These are phyloP conservation scores for Watsonalla binaria DNA, from an alignment of 2,888 invertebrate species.

Conservation along the genomic window DNA sequence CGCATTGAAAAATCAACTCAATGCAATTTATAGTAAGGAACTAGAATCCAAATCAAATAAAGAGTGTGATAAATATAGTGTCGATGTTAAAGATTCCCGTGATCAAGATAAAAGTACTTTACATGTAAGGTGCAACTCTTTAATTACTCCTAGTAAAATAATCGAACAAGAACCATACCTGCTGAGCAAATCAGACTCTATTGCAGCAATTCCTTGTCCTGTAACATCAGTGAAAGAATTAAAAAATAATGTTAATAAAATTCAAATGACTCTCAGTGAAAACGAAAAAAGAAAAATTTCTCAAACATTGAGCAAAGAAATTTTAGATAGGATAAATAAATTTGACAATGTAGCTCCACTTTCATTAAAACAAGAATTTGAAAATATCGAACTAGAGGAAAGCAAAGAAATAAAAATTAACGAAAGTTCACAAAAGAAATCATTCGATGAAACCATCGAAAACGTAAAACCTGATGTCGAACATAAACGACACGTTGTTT, in stretches of 20 bases:
- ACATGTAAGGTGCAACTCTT: constrained; percentile 80
- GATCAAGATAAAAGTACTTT: constrained; percentile 54
- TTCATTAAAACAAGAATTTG: constrained; percentile 73
- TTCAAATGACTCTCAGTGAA: constrained; percentile 79
- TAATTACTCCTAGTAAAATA: constrained; percentile 62
- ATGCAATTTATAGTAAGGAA: constrained; percentile 87
- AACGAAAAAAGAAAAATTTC: constrained; percentile 86
- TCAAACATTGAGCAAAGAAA: constrained; percentile 85
- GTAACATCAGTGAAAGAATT: constrained; percentile 63
- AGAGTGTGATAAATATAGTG: constrained; percentile 75
- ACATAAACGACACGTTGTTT: constrained; percentile 41
- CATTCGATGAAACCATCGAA: constrained; percentile 3
- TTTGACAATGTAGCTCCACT: constrained; percentile 43
- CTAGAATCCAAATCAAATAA: constrained; percentile 58
- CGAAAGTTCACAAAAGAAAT: constrained; percentile 7
- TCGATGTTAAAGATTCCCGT: constrained; percentile 76
- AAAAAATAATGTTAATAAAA: constrained; percentile 70
- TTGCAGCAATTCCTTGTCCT: constrained; percentile 72
- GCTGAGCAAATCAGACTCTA: constrained; percentile 76
- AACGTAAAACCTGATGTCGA: constrained; percentile 18
- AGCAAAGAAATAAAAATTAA: constrained; percentile 13
- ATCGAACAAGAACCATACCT: constrained; percentile 53
- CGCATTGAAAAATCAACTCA: constrained; percentile 87
- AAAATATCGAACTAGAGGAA: constrained; percentile 73
- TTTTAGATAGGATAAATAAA: constrained; percentile 81